Conservation (phyloP, 2,797 vertebrate species). For the Ficedula albicollis region DNA sequence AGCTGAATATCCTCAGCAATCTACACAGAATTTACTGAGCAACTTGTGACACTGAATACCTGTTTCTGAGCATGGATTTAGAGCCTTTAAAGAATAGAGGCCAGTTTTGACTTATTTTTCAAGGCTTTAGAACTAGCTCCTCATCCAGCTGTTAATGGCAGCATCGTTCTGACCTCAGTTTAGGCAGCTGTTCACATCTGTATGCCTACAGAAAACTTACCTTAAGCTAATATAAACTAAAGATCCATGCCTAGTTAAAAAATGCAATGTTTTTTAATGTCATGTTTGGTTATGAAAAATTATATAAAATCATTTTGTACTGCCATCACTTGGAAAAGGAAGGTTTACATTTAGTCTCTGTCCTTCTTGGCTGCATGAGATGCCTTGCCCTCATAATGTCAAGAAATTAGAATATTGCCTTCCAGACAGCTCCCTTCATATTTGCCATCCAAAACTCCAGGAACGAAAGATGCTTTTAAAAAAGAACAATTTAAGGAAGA, state of each 20-base stretch:
- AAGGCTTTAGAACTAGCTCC: background rate
- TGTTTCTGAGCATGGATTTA: background rate
- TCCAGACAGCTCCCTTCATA: background rate
- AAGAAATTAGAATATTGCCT: background rate
- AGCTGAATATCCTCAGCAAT: background rate
- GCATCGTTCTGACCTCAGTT: background rate
- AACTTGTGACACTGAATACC: background rate
- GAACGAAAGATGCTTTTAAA: background rate
- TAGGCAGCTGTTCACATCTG: background rate
- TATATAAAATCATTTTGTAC: background rate
- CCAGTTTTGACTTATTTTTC: background rate
- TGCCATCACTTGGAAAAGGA: background rate
- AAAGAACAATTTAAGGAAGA: background rate
- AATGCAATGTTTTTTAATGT: background rate
- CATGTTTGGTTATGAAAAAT: background rate
- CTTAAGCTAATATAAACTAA: background rate
- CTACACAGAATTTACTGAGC: background rate
- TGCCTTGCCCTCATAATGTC: background rate
- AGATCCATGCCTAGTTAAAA: background rate
- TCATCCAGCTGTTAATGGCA: background rate
- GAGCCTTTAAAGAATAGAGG: background rate
- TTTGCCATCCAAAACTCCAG: background rate
- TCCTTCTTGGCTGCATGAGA: background rate
- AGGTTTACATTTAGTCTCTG: background rate
- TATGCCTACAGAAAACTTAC: background rate